Evolutionary conservation across 1,140 invertebrate species (phyloP), one percentile per base, ranked within the genome.

Genomic region (Ectropis grisescens): DNA sequence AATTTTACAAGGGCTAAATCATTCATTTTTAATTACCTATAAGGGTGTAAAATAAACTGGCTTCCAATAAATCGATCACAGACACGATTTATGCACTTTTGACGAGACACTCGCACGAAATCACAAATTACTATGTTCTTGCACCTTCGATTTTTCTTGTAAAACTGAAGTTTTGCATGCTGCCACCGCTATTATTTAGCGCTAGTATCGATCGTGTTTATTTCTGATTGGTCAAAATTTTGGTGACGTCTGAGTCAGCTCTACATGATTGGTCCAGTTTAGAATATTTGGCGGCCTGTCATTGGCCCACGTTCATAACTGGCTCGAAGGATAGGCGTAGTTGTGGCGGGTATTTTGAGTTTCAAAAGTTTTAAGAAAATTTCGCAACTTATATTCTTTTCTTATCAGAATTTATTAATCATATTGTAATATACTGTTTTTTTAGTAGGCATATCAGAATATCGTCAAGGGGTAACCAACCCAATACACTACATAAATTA

Each of bases 231-330:
- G 76, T 37, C 31, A n/a, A 36, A 29, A 24, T 10, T 14, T 11
- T 29, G 44, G 45, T 78, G 74, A 76, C 74, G 71, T 74, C 30
- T 55, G 41, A 14, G 8, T 37, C 13, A 9, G 1, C 41, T 26
- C 0, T 1, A 25, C 13, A 6, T 35, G 15, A 75, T 81, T 75
- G 64, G 70, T 32, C 50, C 58, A 68, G 53, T 58, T 75, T 11
- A 47, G 45, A 35, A 31, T 57, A 81, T 72, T 70, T 76, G 76
- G 56, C 57, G 46, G 9, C 29, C 50, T 40, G 11, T 30, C 15
- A 81, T 81, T 81, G 76, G 76, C 72, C 65, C 76, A 81, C 76
- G 76, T 80, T 66, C 46, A 41, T 66, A 45, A 68, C 50, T 71
- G 62, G 62, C 51, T 40, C 39, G 33, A 22, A 49, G 37, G n/a